Evolutionary conservation across 2,797 vertebrate species (phyloP).

Genomic region (Thamnophis elegans): DNA sequence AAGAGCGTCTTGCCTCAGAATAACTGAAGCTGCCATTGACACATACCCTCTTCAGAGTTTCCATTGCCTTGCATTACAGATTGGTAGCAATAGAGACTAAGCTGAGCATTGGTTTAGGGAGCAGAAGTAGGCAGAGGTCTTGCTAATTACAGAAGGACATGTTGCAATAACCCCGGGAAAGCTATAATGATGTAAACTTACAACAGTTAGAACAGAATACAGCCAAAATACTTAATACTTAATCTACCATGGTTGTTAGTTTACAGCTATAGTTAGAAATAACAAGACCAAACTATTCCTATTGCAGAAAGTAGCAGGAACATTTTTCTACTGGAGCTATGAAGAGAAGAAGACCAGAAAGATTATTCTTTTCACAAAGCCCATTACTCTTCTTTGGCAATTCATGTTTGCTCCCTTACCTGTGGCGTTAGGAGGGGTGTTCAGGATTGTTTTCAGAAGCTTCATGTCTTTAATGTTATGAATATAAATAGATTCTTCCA

Average conservation of each 20-base stretch:
- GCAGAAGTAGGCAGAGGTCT: background rate
- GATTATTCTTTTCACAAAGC: background rate
- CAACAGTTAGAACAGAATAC: background rate
- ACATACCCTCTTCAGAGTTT: background rate
- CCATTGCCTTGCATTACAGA: background rate
- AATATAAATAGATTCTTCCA: conserved; percentile 93
- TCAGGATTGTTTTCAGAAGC: conserved; percentile 89
- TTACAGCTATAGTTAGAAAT: background rate
- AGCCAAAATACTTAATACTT: background rate
- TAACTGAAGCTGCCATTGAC: background rate
- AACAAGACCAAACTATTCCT: background rate
- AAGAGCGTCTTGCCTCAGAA: background rate
- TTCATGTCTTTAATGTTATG: conserved; percentile 98
- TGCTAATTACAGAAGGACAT: background rate
- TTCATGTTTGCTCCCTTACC: conserved; percentile 66
- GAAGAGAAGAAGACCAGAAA: background rate
- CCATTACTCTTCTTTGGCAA: background rate
- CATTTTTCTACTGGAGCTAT: background rate
- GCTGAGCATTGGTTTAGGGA: background rate
- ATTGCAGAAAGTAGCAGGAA: background rate
- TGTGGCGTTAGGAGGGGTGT: conserved; percentile 84
- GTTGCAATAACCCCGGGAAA: background rate
- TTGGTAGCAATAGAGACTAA: background rate
- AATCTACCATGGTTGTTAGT: background rate
- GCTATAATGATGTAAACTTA: background rate